Conservation (phyloP, 2,797 vertebrate species). For the Sebastes variabilis region DNA sequence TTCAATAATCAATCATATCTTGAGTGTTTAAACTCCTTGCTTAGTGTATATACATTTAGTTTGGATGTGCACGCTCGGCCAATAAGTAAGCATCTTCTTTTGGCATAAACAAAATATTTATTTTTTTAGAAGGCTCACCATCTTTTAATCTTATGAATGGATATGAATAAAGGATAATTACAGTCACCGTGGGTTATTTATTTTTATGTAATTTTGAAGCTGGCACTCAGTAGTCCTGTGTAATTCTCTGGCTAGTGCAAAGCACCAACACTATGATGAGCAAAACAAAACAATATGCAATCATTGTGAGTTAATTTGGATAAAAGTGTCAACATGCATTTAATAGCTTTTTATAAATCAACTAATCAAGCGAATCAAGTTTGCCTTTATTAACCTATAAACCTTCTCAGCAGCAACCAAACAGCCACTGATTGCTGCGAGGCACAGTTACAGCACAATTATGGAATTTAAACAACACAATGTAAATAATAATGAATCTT, state of each 20-base stretch:
- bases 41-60: neutral
- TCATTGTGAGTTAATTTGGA: slow-evolving; percentile 1
- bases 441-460: neutral
- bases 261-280: neutral
- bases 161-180: slow-evolving; percentile 3
- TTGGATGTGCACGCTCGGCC: neutral
- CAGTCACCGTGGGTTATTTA: neutral
- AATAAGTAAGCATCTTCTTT: neutral
- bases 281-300: slow-evolving; percentile 7
- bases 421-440: neutral
- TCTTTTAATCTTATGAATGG: neutral
- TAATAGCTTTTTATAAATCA: neutral
- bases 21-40: neutral
- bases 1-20: slow-evolving; percentile 3
- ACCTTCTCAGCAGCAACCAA: neutral
- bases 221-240: neutral
- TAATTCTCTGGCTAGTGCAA: neutral
- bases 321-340: neutral
- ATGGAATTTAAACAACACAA: neutral
- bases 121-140: neutral
- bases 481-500: neutral
- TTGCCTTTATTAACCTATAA: neutral
- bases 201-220: neutral
- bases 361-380: slow-evolving; percentile 1
- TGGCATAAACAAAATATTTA: neutral